Base-by-base conservation (phyloP, 2,113 vertebrate species). In the Irena cyanogastra region DNA sequence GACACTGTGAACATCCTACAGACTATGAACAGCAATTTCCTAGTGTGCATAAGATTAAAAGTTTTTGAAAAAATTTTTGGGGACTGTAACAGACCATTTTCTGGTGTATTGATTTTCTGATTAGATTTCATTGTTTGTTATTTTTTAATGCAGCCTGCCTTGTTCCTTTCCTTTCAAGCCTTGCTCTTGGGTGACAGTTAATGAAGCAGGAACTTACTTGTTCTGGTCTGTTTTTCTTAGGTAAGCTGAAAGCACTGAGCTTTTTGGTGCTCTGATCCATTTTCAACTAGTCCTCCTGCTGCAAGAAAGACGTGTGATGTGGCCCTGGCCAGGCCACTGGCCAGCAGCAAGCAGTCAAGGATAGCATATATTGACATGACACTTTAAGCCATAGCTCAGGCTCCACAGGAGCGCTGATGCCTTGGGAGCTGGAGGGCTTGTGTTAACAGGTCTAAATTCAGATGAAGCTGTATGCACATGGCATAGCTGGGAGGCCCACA, bases 321-420 rank as follows among this genome's bases (percentile, higher is more conserved):
- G 49, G 28, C 24, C 37, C n/a, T 54, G 65, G 22, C 56, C 31
- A 27, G 37, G 47, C 22, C 28, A 61, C 23, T 0, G 0, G 41
- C 31, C n/a, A 56, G 30, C 47, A 80, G 28, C 39, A 41, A 59
- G 45, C 44, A 44, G 35, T 22, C 59, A 27, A 21, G 11, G 22
- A 9, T 39, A 13, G 20, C 11, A 8, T 23, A 30, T 21, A 35
- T 66, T 42, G 45, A 50, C 2, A 3, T n/a, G 56, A 42, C 17
- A 2, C 33, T 63, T 37, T 35, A 49, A 77, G 15, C 7, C 24
- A 13, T 35, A 21, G 21, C 27, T 59, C 49, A 35, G 57, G 47
- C 35, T 91, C 37, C 31, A 35, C 0, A 0, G 49, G n/a, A 42
- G n/a, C 26, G 5, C 52, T 4, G 12, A 9, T 30, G 30, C n/a